Conservation (phyloP, 92 coral and sea anemone species). For the Epizoanthus ramosus region DNA sequence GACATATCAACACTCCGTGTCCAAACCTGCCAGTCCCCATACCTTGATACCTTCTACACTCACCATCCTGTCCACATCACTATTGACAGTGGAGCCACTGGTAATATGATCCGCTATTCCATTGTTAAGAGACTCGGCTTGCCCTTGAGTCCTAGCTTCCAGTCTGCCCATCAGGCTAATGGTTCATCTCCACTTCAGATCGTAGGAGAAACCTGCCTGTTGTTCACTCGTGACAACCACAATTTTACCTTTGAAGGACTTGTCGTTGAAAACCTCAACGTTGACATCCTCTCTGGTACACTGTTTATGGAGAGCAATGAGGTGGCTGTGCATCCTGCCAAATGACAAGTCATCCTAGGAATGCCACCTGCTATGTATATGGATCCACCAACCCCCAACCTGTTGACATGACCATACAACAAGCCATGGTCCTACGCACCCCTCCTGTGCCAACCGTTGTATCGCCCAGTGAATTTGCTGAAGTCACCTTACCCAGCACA, state of each 20-base stretch:
- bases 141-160: constrained; percentile 38
- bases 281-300: constrained; percentile 14
- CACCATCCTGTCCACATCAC: constrained; percentile 51
- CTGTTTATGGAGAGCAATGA: constrained; percentile 61
- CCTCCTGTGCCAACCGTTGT: too few species aligned
- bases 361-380: not conserved
- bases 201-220: constrained; percentile 47
- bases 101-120: constrained; percentile 60
- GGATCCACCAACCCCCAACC: not conserved
- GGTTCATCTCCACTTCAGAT: constrained; percentile 41
- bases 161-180: constrained; percentile 39
- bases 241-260: constrained; percentile 60
- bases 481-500: too few species aligned
- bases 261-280: constrained; percentile 60
- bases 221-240: constrained; percentile 40
- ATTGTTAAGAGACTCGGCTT: constrained; percentile 56
- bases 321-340: constrained; percentile 60
- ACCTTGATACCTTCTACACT: constrained; percentile 50
- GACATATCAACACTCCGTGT: constrained; percentile 1
- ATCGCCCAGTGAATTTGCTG: too few species aligned
- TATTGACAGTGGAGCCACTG: constrained; percentile 67
- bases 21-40: constrained; percentile 46
- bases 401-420: too few species aligned
- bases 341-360: constrained; percentile 23
- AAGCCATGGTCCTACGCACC: too few species aligned